These are phyloP conservation scores for Phalloptychus januarius DNA, from an alignment of 2,797 vertebrate species.

Conservation along the genomic window DNA sequence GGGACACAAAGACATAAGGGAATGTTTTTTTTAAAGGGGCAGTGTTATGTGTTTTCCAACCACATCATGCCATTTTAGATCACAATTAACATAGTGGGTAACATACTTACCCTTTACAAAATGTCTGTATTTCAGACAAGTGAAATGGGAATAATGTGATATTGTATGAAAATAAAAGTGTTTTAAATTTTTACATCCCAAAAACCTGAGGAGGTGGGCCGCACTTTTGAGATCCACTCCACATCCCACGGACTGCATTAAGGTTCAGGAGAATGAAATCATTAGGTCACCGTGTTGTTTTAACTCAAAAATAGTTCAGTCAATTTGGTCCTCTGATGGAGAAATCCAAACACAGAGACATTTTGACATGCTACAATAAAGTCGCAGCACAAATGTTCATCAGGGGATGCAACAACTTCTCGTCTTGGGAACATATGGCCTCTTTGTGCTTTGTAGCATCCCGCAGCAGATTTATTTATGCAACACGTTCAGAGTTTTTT, in stretches of 20 bases:
- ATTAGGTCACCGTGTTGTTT: neutral
- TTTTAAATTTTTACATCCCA: neutral
- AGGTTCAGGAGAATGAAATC: neutral
- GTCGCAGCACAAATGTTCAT: conserved; percentile 31
- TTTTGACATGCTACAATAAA: conserved; percentile 15
- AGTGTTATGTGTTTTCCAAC: too few species aligned
- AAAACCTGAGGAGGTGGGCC: neutral
- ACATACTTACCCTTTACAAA: neutral
- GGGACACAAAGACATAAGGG: conserved; percentile 7
- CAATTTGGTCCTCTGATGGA: neutral
- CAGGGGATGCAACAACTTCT: conserved; percentile 35
- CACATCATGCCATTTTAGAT: too few species aligned
- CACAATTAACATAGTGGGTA: too few species aligned
- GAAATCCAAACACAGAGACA: conserved; percentile 4
- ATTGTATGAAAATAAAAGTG: neutral
- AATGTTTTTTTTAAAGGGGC: neutral
- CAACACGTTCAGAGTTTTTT: conserved; percentile 22
- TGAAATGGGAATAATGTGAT: neutral
- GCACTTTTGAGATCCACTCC: neutral
- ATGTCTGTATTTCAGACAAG: neutral
- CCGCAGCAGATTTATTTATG: conserved; percentile 38
- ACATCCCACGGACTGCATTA: neutral
- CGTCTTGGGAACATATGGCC: conserved; percentile 34
- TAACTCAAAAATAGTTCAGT: neutral
- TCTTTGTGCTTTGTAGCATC: conserved; percentile 27